These are phyloP conservation scores for Tyto alba DNA, from an alignment of 2,113 vertebrate genomes.

Conservation along the genomic window DNA sequence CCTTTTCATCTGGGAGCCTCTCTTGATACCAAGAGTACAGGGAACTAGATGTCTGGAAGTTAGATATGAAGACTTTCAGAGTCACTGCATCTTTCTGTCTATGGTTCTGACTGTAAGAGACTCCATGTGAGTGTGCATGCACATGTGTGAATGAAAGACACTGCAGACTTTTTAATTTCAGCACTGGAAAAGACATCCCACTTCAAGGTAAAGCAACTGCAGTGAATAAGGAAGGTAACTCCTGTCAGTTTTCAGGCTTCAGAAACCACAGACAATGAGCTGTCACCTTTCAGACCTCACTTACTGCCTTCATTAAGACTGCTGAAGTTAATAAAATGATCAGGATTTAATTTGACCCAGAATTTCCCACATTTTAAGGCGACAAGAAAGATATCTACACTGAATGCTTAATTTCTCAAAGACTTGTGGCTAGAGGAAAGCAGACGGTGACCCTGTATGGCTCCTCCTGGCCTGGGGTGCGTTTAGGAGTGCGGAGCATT, in stretches of 20 bases:
- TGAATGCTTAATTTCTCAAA: background rate
- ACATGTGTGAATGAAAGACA: background rate
- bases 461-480: background rate
- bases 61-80: background rate
- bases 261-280: background rate
- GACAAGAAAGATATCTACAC: background rate
- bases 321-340: background rate
- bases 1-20: background rate
- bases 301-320: background rate
- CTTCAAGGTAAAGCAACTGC: background rate
- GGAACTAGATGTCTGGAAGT: background rate
- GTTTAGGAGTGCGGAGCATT: accelerated
- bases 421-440: background rate
- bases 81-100: background rate
- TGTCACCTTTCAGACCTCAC: background rate
- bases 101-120: background rate
- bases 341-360: background rate
- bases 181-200: background rate
- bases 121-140: background rate
- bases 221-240: background rate
- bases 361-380: background rate
- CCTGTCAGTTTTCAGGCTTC: background rate
- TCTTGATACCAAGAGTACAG: background rate
- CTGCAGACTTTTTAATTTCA: background rate
- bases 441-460: accelerated